Evolutionary conservation across 2,888 invertebrate species (phyloP).

Genomic region (Lydus trimaculatus): DNA sequence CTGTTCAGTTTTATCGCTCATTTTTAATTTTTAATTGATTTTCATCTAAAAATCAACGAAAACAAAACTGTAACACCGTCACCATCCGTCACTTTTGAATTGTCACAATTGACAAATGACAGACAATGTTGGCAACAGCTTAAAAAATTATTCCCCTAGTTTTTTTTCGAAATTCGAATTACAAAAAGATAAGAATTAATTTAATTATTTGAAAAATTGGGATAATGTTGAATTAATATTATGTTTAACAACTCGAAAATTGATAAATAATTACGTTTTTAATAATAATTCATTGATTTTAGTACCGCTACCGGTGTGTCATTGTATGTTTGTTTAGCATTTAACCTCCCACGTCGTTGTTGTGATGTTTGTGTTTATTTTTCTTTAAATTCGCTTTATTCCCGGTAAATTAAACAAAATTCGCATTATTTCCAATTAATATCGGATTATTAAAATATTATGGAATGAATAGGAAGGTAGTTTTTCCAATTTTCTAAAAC

Average conservation of each 20-base stretch:
- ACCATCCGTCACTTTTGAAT: background rate
- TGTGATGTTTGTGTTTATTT: background rate
- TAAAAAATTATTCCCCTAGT: background rate
- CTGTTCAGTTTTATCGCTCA: constrained; percentile 62
- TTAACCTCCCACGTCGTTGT: background rate
- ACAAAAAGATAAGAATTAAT: background rate
- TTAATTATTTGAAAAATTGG: background rate
- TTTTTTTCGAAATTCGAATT: background rate
- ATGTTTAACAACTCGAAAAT: too few relatives aligned
- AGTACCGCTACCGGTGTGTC: too few relatives aligned
- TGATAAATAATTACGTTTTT: too few relatives aligned
- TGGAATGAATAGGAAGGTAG: background rate
- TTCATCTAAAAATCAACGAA: background rate
- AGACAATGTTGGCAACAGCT: background rate
- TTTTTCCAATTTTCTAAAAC: background rate
- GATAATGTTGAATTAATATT: too few relatives aligned
- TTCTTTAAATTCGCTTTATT: background rate
- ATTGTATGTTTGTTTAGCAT: too few relatives aligned
- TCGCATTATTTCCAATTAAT: background rate
- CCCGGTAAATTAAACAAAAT: background rate
- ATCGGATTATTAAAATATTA: background rate
- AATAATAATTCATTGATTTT: too few relatives aligned
- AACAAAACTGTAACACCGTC: background rate
- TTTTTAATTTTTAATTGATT: constrained; percentile 26
- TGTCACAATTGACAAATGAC: background rate